Conservation (phyloP, 2,797 vertebrate genomes). For the Dryobates pubescens region DNA sequence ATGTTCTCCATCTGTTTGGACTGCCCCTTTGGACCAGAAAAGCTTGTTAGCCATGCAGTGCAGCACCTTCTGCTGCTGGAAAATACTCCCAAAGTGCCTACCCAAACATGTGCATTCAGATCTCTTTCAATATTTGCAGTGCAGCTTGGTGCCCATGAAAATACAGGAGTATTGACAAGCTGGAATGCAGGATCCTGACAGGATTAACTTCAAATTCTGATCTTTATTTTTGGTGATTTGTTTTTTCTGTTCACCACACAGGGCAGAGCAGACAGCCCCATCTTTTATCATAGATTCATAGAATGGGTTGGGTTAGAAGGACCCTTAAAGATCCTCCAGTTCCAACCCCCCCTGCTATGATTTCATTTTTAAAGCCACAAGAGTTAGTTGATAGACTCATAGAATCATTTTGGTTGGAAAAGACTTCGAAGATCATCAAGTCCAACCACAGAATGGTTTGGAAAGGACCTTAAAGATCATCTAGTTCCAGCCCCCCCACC, state of each 20-base stretch:
- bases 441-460: too few species aligned
- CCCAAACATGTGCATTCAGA: fast-evolving
- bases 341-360: too few species aligned
- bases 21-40: background rate
- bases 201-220: background rate
- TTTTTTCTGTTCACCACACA: background rate
- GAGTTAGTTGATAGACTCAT: too few species aligned
- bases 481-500: too few species aligned
- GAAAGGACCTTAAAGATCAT: too few species aligned
- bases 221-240: background rate
- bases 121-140: background rate
- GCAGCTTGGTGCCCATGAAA: background rate
- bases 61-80: background rate
- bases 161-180: background rate
- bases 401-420: too few species aligned
- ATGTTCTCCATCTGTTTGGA: background rate
- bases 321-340: too few species aligned
- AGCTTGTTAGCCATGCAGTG: background rate
- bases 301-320: too few species aligned
- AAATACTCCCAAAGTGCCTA: background rate
- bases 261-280: background rate
- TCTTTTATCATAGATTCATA: too few species aligned
- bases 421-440: too few species aligned
- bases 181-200: background rate
- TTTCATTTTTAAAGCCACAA: too few species aligned